Percentiles rank a stretch among this genome's conserved stretches.
Conservation (phyloP, 2,888 invertebrate genomes). For the Pachycephus smyrnensis region DNA sequence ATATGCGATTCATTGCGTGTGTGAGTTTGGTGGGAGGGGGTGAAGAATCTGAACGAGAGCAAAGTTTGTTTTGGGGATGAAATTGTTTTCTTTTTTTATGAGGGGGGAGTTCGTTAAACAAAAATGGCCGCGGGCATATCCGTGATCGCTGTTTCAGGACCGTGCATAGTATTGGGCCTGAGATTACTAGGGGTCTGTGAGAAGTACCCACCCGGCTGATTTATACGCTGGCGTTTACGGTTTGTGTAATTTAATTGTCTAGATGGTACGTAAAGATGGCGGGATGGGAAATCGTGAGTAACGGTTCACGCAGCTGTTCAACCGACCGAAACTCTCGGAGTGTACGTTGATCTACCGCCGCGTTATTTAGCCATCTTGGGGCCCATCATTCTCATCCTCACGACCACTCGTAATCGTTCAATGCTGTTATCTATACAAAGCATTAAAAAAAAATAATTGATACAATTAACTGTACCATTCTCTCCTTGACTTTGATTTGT, state of each 20-base stretch:
- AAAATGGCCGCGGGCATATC: neutral
- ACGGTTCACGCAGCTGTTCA: constrained; percentile 21
- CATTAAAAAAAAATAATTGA: neutral
- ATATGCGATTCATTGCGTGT: neutral
- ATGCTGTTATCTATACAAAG: neutral
- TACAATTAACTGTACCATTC: neutral
- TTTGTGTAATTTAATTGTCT: constrained; percentile 57
- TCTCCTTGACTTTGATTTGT: neutral
- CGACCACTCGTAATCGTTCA: constrained; percentile 13
- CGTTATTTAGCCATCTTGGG: neutral
- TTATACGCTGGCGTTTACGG: constrained; percentile 48
- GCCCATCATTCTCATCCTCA: neutral
- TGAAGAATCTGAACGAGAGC: neutral
- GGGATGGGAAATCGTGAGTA: constrained; percentile 21
- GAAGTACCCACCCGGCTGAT: constrained; percentile 35
- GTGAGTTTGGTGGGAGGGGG: too few species aligned
- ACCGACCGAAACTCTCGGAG: constrained; percentile 12
- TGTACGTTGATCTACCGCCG: neutral
- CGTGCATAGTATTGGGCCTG: neutral
- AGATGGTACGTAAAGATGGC: constrained; percentile 47
- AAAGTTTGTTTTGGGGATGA: neutral
- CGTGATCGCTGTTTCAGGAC: neutral
- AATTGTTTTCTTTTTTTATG: constrained; percentile 6
- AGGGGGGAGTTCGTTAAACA: neutral
- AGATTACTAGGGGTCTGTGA: neutral